Conservation (phyloP, 1,140 invertebrate species). For the Megalonaias nervosa region DNA sequence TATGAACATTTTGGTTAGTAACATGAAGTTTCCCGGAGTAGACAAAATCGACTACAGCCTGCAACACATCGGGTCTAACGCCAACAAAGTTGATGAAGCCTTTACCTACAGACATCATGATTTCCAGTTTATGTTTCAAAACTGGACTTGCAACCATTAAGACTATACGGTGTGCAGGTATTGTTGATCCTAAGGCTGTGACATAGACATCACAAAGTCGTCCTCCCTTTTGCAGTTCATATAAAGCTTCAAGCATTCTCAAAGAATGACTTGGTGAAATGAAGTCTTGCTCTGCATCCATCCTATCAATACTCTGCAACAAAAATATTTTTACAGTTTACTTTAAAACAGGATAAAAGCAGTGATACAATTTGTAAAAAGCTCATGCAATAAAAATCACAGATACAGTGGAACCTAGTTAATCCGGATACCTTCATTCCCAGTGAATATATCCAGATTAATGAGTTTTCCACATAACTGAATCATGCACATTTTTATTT, state of each 20-base stretch:
- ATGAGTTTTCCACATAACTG: no score
- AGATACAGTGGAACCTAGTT: no score
- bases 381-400: no score
- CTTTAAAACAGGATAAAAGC: no score
- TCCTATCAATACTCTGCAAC: no score
- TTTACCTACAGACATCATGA: background rate
- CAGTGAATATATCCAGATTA: no score
- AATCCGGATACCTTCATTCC: no score
- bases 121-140: constrained; percentile 1
- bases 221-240: constrained; percentile 3
- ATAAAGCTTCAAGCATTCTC: constrained; percentile 9
- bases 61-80: background rate
- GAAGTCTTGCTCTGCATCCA: no score
- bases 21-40: constrained; percentile 21
- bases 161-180: constrained; percentile 17
- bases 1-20: constrained; percentile 4
- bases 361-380: no score
- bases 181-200: background rate
- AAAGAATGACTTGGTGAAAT: background rate
- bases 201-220: constrained; percentile 22
- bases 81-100: background rate
- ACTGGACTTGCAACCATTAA: constrained; percentile 22
- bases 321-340: no score
- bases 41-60: constrained; percentile 16
- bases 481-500: no score